Evolutionary conservation across 2,797 vertebrate genomes (phyloP), one percentile per base, ranked within the genome.

Genomic region (Chelon labrosus): DNA sequence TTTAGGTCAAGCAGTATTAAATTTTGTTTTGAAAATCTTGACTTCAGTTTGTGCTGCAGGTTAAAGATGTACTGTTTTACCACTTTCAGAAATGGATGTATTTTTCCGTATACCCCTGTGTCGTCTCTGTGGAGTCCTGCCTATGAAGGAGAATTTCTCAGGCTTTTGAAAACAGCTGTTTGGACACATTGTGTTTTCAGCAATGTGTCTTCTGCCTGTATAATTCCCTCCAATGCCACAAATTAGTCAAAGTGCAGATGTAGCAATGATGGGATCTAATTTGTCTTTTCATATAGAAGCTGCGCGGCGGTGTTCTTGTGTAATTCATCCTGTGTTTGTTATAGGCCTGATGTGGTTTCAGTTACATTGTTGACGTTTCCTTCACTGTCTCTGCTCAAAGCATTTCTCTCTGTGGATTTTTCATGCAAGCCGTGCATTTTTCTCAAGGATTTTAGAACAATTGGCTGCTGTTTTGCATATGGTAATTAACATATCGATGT

Each of bases 241-340:
- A 78, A 80, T 78, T 5, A 61, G 39, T 60, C 4, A 59, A 73
- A 47, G 68, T 46, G 25, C 47, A 79, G 70, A 73, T 82, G 76
- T 25, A 65, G 37, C 53, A 61, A 70, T 65, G 20, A 56, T 53
- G 31, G 57, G 16, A 46, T 76, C 53, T 4, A 35, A 22, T 75
- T 35, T 52, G 10, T 49, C 27, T 44, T 72, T 70, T 61, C 41
- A 53, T 72, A 59, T 25, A 17, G 60, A 54, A 61, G 51, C 19
- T 52, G 11, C 52, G 66, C 19, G 0, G 37, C 3, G 0, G 39
- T 19, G 27, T 49, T 61, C n/a, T 41, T 6, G 3, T 59, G 38
- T 72, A 59, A 46, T 41, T 53, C 38, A 60, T 44, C 31, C 11
- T 14, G 41, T 46, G 50, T 71, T 22, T 64, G 54, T 41, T 16